phyloP scores from a whole-genome alignment of 1,140 invertebrate species.

The Drosophila kepulauana region DNA sequence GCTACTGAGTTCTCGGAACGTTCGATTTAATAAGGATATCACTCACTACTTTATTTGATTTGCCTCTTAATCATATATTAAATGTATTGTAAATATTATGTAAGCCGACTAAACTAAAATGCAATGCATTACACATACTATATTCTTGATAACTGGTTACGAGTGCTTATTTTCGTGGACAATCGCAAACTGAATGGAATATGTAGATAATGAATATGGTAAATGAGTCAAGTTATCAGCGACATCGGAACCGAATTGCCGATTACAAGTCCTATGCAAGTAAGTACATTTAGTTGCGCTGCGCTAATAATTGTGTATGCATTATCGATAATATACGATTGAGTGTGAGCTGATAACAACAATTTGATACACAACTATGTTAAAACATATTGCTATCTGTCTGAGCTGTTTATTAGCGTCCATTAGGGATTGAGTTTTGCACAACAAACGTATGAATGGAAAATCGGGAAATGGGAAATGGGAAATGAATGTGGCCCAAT shows the following conservation, averaged over 20 bases:
- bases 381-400: constrained; percentile 57
- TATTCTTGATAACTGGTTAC: neutral
- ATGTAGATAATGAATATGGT: constrained; percentile 10
- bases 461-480: neutral
- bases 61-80: neutral
- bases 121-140: neutral
- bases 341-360: constrained; percentile 45
- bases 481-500: constrained; percentile 24
- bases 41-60: no score
- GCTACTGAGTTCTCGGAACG: no score
- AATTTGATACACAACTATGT: neutral
- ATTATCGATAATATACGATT: constrained; percentile 50
- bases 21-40: no score
- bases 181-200: constrained; percentile 20
- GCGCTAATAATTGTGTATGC: constrained; percentile 71
- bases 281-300: constrained; percentile 44
- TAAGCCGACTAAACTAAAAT: neutral
- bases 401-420: constrained; percentile 49
- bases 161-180: neutral
- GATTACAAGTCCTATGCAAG: constrained; percentile 25
- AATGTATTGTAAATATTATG: neutral
- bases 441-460: neutral
- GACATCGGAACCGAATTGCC: constrained; percentile 27
- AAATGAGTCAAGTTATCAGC: constrained; percentile 40
- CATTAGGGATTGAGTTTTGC: constrained; percentile 68